A percentile compares a stretch with the other conserved stretches of the same genome.
Evolutionary conservation across 2,113 vertebrate genomes (phyloP).

Genomic region (Dryoscopus gambensis): DNA sequence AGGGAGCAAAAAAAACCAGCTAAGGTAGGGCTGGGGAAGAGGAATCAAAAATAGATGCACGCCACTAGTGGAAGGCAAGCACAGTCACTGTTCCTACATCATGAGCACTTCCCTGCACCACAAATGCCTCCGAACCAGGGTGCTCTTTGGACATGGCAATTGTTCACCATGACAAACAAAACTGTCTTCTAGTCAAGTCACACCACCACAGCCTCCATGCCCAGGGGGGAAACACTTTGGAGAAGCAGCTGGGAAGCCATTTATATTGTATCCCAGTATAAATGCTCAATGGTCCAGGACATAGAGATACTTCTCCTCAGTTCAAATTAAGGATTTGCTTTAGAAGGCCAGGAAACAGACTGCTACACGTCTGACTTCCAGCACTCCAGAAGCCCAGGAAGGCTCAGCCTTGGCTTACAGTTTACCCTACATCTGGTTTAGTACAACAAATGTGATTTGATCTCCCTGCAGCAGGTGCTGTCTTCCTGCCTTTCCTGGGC

Average conservation of each 20-base stretch:
- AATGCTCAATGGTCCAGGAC: neutral
- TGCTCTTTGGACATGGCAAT: neutral
- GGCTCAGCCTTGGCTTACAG: neutral
- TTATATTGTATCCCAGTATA: neutral
- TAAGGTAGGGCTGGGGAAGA: neutral
- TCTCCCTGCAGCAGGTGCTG: neutral
- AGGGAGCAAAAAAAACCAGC: neutral
- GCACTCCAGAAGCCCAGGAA: neutral
- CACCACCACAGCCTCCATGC: neutral
- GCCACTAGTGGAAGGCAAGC: neutral
- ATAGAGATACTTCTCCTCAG: neutral
- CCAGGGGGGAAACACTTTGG: neutral
- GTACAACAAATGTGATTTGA: neutral
- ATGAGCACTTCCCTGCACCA: accelerated
- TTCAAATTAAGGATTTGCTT: neutral
- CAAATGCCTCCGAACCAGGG: neutral
- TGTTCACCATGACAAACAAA: neutral
- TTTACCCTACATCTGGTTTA: neutral
- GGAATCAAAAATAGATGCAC: neutral
- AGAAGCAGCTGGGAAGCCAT: neutral
- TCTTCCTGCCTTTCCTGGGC: neutral
- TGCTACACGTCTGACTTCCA: neutral
- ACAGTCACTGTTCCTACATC: neutral
- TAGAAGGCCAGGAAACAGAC: neutral
- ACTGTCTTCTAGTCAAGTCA: neutral